Evolutionary conservation across 2,797 vertebrate genomes (phyloP), one percentile per base, ranked within the genome.

Genomic region (Enteromius radiatus): DNA sequence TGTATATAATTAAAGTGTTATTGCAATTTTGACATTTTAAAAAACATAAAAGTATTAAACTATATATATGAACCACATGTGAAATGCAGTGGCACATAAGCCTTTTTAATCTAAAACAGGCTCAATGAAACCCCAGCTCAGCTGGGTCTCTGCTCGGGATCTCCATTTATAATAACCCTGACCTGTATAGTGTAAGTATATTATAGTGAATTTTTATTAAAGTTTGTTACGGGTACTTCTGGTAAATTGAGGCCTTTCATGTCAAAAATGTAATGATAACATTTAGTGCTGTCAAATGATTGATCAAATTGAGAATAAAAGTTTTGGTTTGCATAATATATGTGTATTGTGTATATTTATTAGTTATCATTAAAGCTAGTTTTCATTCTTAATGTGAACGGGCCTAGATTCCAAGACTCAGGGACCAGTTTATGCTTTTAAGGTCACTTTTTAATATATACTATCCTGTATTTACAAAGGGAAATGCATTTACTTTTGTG

Each of bases 31-130:
- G 15, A 36, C 41, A 28, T 56, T n/a, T 70, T 41, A 65, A 54
- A 78, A 86, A 59, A 59, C 33, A 17, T 49, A 21, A 64, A 59
- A 70, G 26, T 33, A 31, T 64, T 47, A 45, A 33, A 64, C 75
- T 41, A 23, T 63, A 11, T 61, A 80, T 84, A 26, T 63, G 68
- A 56, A 43, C 74, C 26, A 64, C 9, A 77, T 41, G 26, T 86
- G 12, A 49, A 49, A 49, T 68, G 36, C 12, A 71, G 65, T 78
- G 49, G 36, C 28, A 71, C 11, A 41, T 28, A 65, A 14, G 11
- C 36, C 36, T 56, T 49, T 79, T 79, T 74, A 83, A 87, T 84
- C 49, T 78, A 80, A 85, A 80, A 21, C 85, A 88, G 80, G 43
- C 65, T 78, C 67, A 81, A 45, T 75, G 45, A 82, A 76, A 82